Conservation (phyloP, 2,888 invertebrate genomes). For the Amblyjoppa proteus region DNA sequence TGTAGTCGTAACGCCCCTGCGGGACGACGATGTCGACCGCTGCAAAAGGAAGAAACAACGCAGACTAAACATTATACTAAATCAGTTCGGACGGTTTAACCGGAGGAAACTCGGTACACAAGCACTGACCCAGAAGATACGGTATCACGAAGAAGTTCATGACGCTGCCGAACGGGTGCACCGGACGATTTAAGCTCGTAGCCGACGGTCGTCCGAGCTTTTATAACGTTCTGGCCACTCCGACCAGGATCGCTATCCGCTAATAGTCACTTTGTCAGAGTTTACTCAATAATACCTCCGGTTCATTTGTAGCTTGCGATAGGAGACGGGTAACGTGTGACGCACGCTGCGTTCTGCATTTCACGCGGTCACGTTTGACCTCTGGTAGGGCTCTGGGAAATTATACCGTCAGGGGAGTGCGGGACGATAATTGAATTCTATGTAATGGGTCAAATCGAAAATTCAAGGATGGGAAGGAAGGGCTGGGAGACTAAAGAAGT, state of each 20-base stretch:
- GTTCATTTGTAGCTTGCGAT: background rate
- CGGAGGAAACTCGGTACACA: background rate
- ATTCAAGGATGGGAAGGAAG: background rate
- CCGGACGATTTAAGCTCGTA: constrained; percentile 43
- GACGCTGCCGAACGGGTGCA: constrained; percentile 29
- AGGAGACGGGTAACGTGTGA: constrained; percentile 34
- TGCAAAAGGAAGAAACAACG: constrained; percentile 42
- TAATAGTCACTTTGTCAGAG: constrained; percentile 46
- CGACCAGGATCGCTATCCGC: constrained; percentile 24
- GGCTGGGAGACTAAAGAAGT: background rate
- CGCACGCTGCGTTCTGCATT: constrained; percentile 31
- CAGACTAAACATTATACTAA: background rate
- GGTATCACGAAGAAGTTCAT: constrained; percentile 70
- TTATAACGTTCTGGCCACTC: constrained; percentile 53
- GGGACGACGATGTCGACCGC: constrained; percentile 62
- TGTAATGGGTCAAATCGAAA: background rate
- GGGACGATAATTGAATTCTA: background rate
- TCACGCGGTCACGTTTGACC: constrained; percentile 50
- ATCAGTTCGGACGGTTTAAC: background rate
- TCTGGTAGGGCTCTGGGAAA: constrained; percentile 31
- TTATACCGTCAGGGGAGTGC: constrained; percentile 24
- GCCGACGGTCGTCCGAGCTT: constrained; percentile 32
- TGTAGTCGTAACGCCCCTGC: constrained; percentile 55
- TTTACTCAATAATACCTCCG: constrained; percentile 1
- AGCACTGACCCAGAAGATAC: constrained; percentile 73